Percentiles rank a stretch among this genome's conserved stretches.
Conservation (phyloP, 1,140 invertebrate species). For the Anagrus nilaparvatae region DNA sequence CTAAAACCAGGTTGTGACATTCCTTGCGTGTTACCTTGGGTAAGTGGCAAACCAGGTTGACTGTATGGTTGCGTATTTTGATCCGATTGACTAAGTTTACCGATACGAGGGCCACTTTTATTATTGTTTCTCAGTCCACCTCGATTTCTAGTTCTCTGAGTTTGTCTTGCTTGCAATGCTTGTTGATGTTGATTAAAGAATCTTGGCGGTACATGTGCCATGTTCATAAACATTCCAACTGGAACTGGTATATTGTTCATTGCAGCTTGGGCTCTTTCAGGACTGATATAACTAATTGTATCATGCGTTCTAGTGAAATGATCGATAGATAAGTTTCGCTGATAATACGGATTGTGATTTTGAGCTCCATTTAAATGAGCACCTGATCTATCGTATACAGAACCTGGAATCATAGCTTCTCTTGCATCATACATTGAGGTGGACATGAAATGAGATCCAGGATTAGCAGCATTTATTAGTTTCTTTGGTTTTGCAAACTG, state of each 20-base stretch:
- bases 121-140: conserved; percentile 20
- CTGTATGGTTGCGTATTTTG: conserved; percentile 52
- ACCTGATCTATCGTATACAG: conserved; percentile 65
- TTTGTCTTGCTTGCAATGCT: conserved; percentile 49
- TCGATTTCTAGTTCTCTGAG: conserved; percentile 34
- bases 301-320: conserved; percentile 67
- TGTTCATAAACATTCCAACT: conserved; percentile 92
- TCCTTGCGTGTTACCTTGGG: conserved; percentile 59
- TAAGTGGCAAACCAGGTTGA: conserved; percentile 48
- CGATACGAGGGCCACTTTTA: conserved; percentile 27
- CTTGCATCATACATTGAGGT: conserved; percentile 88
- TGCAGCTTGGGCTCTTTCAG: conserved; percentile 68
- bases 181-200: conserved; percentile 79
- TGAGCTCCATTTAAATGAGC: conserved; percentile 41
- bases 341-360: conserved; percentile 40
- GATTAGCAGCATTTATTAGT: conserved; percentile 85
- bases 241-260: conserved; percentile 77
- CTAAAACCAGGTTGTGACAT: conserved; percentile 62
- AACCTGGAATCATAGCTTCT: conserved; percentile 80
- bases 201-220: conserved; percentile 76
- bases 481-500: conserved; percentile 97
- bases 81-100: conserved; percentile 36
- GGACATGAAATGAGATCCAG: conserved; percentile 94
- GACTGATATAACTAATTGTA: conserved; percentile 87
- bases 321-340: conserved; percentile 44